Base-by-base conservation (phyloP, 1,140 invertebrate genomes). In the Hyles vespertilio region DNA sequence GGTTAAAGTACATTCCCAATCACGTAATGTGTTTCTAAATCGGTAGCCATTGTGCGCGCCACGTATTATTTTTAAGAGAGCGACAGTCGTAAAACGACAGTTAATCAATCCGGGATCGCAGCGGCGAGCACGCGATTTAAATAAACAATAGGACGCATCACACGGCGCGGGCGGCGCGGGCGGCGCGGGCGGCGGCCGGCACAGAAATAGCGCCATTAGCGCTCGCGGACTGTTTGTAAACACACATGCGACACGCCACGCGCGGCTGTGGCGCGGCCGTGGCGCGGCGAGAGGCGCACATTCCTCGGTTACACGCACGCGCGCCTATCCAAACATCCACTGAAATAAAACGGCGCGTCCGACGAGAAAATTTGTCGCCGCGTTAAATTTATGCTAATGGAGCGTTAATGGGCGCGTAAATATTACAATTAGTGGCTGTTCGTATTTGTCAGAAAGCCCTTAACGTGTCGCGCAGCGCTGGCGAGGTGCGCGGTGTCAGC, bases 301-400 rank as follows among this genome's bases (percentile, higher is more conserved):
- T 63, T 69, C 67, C 58, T 46, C 51, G 51, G 59, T 56, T 63
- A 40, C 62, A 56, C 57, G 57, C 53, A 51, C 44, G 56, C 58
- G 44, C 60, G 54, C 47, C 54, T 59, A 58, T 63, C 63, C 54
- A 65, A 65, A 65, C 56, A 40, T 50, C 48, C 49, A 40, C 67
- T 58, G 45, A 69, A 69, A 61, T 59, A 58, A 63, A 61, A 68
- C 46, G 50, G 33, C 36, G n/a, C 50, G 36, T 40, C 36, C 8
- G 36, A 5, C 36, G 8, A 40, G 36, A 8, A 60, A 74, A 74
- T 74, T 74, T 69, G 69, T 74, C 69, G 64, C 63, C 53, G 32
- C 64, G 55, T 61, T 52, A 66, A 63, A 67, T 71, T 74, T 72
- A 74, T 63, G 67, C 69, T 71, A 74, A 79, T 77, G 74, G 74